Conservation (phyloP, 2,797 vertebrate genomes). For the Octomys mimax region DNA sequence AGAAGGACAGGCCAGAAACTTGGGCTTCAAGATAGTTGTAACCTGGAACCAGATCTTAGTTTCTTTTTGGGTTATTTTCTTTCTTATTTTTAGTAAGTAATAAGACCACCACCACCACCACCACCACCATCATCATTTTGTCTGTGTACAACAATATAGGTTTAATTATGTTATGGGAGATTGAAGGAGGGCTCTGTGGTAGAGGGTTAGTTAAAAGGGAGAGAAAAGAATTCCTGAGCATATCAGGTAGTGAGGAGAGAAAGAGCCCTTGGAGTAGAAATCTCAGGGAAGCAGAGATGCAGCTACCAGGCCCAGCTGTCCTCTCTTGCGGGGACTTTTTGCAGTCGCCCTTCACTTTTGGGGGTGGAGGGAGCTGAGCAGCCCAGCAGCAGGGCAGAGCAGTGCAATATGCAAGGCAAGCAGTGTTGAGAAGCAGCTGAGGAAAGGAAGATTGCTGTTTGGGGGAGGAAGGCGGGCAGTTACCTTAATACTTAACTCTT, state of each 20-base stretch:
- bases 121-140: neutral
- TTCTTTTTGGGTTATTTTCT: neutral
- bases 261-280: neutral
- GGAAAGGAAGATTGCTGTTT: neutral
- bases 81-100: neutral
- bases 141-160: neutral
- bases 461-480: neutral
- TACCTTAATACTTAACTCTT: slow-evolving; percentile 14
- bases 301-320: neutral
- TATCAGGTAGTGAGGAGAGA: neutral
- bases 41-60: neutral
- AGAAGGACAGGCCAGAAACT: neutral
- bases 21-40: neutral
- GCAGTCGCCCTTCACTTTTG: neutral
- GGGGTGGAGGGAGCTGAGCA: neutral
- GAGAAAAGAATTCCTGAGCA: neutral
- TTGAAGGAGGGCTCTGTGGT: neutral
- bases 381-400: neutral
- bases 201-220: neutral
- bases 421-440: neutral
- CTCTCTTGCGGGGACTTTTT: neutral
- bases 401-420: neutral
- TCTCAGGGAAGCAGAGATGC: neutral
- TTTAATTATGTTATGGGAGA: neutral
- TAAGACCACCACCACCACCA: neutral